Conservation (phyloP, 2,113 vertebrate genomes). For the Rhinopomastus cyanomelas region DNA sequence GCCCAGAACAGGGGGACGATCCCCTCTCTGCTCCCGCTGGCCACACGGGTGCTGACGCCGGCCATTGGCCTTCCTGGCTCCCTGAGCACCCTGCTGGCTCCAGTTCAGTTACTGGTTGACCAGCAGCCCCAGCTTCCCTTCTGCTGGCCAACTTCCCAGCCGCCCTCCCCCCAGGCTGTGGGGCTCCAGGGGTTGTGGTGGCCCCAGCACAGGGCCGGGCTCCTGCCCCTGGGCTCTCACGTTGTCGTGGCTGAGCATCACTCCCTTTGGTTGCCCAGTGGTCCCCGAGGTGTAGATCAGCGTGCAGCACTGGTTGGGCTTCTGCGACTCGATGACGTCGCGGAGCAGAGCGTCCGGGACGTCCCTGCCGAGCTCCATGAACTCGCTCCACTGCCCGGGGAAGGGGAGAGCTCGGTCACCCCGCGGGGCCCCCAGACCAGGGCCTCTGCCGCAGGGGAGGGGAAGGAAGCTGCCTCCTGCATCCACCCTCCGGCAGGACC, state of each 20-base stretch:
- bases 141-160: too few relatives aligned
- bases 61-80: too few relatives aligned
- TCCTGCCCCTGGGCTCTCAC: neutral
- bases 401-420: neutral
- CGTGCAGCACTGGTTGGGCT: constrained; percentile 89
- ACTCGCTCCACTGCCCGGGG: constrained; percentile 83
- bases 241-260: constrained; percentile 96
- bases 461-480: neutral
- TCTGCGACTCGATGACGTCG: constrained; percentile 79
- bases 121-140: too few relatives aligned
- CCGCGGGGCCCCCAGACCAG: too few relatives aligned
- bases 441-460: neutral
- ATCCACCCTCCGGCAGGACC: neutral
- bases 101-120: too few relatives aligned
- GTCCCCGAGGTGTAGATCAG: constrained; percentile 96
- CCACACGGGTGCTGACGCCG: too few relatives aligned
- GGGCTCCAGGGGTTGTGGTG: too few relatives aligned
- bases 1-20: too few relatives aligned
- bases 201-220: too few relatives aligned
- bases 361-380: constrained; percentile 81
- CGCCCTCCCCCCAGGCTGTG: too few relatives aligned
- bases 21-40: too few relatives aligned
- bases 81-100: too few relatives aligned
- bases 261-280: constrained; percentile 87
- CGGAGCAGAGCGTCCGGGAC: constrained; percentile 76